These are phyloP conservation scores for Chitala chitala DNA, from an alignment of 2,113 vertebrate species.

Conservation along the genomic window DNA sequence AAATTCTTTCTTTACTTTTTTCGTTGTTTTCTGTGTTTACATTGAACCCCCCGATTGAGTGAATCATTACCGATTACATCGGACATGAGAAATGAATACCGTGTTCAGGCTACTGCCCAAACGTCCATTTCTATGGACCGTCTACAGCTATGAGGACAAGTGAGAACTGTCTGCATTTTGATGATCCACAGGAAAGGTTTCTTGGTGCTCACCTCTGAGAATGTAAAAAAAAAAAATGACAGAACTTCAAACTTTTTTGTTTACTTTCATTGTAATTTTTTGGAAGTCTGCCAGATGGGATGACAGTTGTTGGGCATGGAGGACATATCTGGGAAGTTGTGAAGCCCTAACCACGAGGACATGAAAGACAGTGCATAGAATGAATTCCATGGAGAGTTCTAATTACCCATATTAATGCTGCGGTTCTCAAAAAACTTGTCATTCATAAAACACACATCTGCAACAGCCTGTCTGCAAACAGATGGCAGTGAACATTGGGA, in stretches of 20 bases:
- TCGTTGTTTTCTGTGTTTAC: no score
- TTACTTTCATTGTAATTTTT: slow-evolving; percentile 19
- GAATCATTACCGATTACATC: slow-evolving; percentile 18
- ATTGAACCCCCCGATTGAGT: no score
- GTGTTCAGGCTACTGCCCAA: slow-evolving; percentile 1
- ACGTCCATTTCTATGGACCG: background rate
- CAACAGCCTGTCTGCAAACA: slow-evolving; percentile 9
- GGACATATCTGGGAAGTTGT: slow-evolving; percentile 9
- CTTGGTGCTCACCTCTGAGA: no score
- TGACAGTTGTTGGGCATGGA: background rate
- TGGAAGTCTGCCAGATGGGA: slow-evolving; percentile 26
- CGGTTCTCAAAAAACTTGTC: slow-evolving; percentile 16
- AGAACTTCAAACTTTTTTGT: slow-evolving; percentile 5
- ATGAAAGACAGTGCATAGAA: slow-evolving; percentile 8
- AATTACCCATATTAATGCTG: slow-evolving; percentile 28
- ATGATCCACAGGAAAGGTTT: no score
- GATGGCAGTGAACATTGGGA: background rate
- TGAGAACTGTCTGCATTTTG: background rate
- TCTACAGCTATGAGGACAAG: background rate
- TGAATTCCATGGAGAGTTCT: slow-evolving; percentile 15
- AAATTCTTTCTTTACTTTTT: no score
- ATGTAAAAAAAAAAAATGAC: no score
- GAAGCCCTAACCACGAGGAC: slow-evolving; percentile 17
- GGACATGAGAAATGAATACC: background rate
- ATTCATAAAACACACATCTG: slow-evolving; percentile 4